phyloP scores from a whole-genome alignment of 2,797 vertebrate genomes.

The Pseudochaenichthys georgianus region DNA sequence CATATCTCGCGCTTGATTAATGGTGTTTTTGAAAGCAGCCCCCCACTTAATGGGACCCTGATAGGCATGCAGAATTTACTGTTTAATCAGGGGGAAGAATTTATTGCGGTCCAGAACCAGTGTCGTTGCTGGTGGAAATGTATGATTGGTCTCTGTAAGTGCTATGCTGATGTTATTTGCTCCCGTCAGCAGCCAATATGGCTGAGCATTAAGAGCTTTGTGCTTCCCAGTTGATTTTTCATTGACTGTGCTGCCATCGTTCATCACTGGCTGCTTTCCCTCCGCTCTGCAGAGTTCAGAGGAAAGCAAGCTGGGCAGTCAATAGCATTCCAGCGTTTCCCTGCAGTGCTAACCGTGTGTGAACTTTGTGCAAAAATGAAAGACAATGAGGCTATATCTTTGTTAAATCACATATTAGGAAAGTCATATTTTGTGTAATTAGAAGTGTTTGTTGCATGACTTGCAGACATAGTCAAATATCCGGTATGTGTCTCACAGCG shows the following conservation, averaged over 20 bases:
- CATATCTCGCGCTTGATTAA: constrained; percentile 95
- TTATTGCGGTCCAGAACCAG: constrained; percentile 81
- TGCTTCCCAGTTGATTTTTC: constrained; percentile 87
- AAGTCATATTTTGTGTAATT: background rate
- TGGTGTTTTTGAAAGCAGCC: constrained; percentile 94
- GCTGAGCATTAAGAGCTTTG: constrained; percentile 87
- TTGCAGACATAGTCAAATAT: background rate
- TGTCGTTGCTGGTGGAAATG: constrained; percentile 79
- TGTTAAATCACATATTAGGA: constrained; percentile 3
- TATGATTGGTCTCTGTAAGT: constrained; percentile 87
- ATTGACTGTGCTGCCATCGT: constrained; percentile 87
- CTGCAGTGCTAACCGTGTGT: constrained; percentile 48
- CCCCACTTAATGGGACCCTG: constrained; percentile 94
- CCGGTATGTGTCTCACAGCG: too few relatives aligned
- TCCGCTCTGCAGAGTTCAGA: constrained; percentile 67
- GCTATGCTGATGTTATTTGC: constrained; percentile 86
- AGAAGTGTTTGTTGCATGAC: background rate
- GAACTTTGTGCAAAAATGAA: constrained; percentile 34
- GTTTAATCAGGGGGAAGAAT: constrained; percentile 97
- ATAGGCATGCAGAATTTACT: constrained; percentile 98
- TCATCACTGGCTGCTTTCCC: constrained; percentile 82
- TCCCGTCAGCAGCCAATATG: constrained; percentile 88
- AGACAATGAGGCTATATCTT: constrained; percentile 33
- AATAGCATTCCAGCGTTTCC: constrained; percentile 64
- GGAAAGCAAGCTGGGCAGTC: constrained; percentile 63